A percentile compares a stretch with the other conserved stretches of the same genome.
phyloP scores from a whole-genome alignment of 1,140 invertebrate species.

The Brachionus paranguensis region DNA sequence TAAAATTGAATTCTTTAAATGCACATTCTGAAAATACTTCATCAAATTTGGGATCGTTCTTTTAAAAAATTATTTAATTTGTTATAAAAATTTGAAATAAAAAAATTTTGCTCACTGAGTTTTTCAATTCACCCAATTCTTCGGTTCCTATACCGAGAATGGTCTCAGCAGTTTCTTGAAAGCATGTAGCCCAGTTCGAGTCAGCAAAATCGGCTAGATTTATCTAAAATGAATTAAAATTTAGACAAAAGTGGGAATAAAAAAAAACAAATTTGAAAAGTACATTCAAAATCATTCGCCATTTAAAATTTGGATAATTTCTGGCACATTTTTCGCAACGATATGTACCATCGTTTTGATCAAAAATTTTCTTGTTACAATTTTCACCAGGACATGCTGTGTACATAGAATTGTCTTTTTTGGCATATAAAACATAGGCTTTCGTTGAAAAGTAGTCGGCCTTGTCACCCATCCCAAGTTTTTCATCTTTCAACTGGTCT shows the following conservation, averaged over 20 bases:
- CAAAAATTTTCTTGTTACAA: constrained; percentile 88
- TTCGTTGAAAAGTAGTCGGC: constrained; percentile 71
- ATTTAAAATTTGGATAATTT: constrained; percentile 76
- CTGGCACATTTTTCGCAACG: constrained; percentile 88
- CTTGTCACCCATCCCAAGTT: constrained; percentile 60
- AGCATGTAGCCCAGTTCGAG: constrained; percentile 78
- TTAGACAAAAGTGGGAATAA: background rate
- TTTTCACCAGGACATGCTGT: constrained; percentile 67
- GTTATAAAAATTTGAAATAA: constrained; percentile 44
- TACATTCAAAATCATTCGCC: constrained; percentile 72
- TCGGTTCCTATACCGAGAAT: constrained; percentile 70
- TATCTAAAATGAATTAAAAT: constrained; percentile 56
- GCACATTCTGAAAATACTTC: constrained; percentile 66
- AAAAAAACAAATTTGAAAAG: constrained; percentile 51
- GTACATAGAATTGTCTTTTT: constrained; percentile 76
- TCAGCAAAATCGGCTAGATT: constrained; percentile 73
- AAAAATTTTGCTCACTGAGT: constrained; percentile 47
- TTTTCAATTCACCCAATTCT: constrained; percentile 61
- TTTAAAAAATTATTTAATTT: constrained; percentile 40
- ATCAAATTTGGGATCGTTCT: constrained; percentile 55
- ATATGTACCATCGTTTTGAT: constrained; percentile 76
- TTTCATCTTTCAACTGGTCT: constrained; percentile 64
- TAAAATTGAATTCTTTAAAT: constrained; percentile 74
- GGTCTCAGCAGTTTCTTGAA: constrained; percentile 76
- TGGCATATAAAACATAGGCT: constrained; percentile 65